A percentile compares a stretch with the other conserved stretches of the same genome.
These are phyloP conservation scores for Leptura quadrifasciata DNA, from an alignment of 2,888 invertebrate genomes.

Conservation along the genomic window DNA sequence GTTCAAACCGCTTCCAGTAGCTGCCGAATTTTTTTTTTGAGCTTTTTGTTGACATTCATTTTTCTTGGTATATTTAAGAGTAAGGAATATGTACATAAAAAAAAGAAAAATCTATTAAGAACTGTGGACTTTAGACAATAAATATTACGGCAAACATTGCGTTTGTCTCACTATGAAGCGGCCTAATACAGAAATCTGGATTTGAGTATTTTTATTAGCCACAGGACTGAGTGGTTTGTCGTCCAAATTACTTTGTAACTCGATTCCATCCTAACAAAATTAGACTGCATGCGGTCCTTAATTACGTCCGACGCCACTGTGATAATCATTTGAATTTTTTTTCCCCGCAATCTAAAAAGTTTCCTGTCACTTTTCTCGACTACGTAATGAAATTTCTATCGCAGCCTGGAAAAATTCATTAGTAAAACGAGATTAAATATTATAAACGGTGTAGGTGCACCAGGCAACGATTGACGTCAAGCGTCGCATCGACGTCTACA, in stretches of 20 bases:
- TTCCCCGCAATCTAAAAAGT: neutral
- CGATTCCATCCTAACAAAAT: conserved; percentile 17
- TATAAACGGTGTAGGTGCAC: conserved; percentile 12
- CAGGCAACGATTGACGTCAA: conserved; percentile 5
- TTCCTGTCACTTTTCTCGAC: conserved; percentile 5
- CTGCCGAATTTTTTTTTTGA: too few species aligned
- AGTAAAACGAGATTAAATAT: conserved; percentile 25
- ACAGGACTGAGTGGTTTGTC: neutral
- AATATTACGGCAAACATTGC: too few species aligned
- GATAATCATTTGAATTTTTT: neutral
- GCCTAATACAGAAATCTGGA: too few species aligned
- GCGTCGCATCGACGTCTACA: neutral
- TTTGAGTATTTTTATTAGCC: neutral
- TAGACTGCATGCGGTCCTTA: conserved; percentile 27
- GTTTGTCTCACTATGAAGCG: too few species aligned
- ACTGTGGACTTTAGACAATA: too few species aligned
- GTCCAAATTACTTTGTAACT: neutral
- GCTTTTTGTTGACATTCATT: too few species aligned
- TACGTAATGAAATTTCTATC: conserved; percentile 38
- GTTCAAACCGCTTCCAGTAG: too few species aligned
- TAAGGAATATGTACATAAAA: too few species aligned
- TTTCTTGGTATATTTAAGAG: too few species aligned
- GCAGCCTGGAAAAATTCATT: conserved; percentile 32
- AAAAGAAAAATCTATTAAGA: too few species aligned
- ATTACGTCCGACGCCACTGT: conserved; percentile 32